Evolutionary conservation across 35 echinoderm and acorn worm species (phyloP).

Genomic region (Ophiothrix spiculata): DNA sequence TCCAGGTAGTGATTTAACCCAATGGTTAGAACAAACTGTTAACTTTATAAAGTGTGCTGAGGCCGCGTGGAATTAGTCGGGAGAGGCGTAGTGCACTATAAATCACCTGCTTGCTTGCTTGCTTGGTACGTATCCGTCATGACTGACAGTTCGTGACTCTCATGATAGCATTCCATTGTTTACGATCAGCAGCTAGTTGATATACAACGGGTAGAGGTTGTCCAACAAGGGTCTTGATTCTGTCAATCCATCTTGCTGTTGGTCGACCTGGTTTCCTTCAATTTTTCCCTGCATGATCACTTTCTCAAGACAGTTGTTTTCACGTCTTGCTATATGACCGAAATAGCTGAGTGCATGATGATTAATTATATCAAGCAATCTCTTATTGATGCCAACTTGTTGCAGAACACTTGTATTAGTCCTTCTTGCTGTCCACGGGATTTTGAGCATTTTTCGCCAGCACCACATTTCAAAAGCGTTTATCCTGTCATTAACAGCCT

Average conservation of each 20-base stretch:
- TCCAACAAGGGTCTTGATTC: no score
- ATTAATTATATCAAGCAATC: neutral
- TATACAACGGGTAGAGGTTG: no score
- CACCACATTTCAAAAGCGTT: slow-evolving; percentile 28
- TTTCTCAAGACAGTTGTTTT: neutral
- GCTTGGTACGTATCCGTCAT: no score
- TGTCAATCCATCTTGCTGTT: slow-evolving; percentile 11
- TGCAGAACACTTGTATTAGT: slow-evolving; percentile 8
- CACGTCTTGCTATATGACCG: slow-evolving; percentile 36
- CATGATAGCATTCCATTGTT: no score
- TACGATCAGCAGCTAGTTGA: no score
- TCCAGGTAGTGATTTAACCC: no score
- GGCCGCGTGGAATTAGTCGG: no score
- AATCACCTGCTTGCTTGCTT: no score
- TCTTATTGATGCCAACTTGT: neutral
- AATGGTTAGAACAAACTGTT: no score
- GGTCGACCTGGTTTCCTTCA: slow-evolving; percentile 10
- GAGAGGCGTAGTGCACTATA: no score
- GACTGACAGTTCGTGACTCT: no score
- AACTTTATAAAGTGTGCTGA: no score
- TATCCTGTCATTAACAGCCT: neutral
- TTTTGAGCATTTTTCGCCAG: slow-evolving; percentile 21
- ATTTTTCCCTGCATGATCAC: neutral
- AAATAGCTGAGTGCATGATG: neutral
- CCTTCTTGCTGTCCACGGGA: slow-evolving; percentile 21